Conservation (phyloP, 2,888 invertebrate genomes). For the Liposcelis brunnea region DNA sequence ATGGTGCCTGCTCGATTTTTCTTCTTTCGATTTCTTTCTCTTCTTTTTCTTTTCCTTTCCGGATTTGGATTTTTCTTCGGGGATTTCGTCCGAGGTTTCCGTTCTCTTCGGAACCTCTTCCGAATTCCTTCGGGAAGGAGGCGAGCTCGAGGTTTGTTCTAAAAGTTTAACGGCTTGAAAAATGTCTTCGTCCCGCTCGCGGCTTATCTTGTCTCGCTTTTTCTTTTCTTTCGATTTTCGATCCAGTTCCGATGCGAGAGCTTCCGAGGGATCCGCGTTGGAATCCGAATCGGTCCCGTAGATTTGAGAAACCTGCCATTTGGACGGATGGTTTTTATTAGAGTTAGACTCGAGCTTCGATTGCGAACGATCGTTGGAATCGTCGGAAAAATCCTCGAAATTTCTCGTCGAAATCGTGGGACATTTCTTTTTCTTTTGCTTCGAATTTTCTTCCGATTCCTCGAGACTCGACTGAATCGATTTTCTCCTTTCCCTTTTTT, state of each 20-base stretch:
- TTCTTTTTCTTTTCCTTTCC: conserved; percentile 21
- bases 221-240: conserved; percentile 20
- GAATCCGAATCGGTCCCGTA: conserved; percentile 36
- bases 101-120: background rate
- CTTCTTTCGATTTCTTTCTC: conserved; percentile 23
- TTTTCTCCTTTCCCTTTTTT: conserved; percentile 27
- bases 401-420: too few species aligned
- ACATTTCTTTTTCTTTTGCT: conserved; percentile 26
- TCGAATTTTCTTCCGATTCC: conserved; percentile 19
- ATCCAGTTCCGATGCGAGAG: conserved; percentile 19
- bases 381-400: conserved; percentile 18
- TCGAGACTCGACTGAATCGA: conserved; percentile 16
- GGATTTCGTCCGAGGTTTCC: conserved; percentile 29
- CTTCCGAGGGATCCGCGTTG: conserved; percentile 16
- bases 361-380: conserved; percentile 15
- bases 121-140: background rate
- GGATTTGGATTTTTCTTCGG: conserved; percentile 54
- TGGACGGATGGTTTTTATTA: conserved; percentile 20
- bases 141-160: background rate
- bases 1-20: conserved; percentile 38
- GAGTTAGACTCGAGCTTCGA: conserved; percentile 21
- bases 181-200: conserved; percentile 41
- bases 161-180: conserved; percentile 32
- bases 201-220: conserved; percentile 12
- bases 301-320: conserved; percentile 24